Conservation (phyloP, 2,797 vertebrate genomes). For the Anguilla marmorata region DNA sequence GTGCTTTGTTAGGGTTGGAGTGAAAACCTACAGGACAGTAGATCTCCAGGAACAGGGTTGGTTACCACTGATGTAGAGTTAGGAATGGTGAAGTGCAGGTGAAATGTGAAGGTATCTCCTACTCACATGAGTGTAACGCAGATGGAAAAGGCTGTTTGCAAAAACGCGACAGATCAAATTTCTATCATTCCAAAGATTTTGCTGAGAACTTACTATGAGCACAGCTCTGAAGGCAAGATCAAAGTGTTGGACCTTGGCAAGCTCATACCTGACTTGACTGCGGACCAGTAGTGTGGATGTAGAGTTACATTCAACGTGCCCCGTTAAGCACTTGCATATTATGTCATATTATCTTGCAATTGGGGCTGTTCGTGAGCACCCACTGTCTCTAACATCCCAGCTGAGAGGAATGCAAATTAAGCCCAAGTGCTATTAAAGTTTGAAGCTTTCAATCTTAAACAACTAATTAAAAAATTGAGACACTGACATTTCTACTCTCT, state of each 20-base stretch:
- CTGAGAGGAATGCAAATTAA: conserved; percentile 1
- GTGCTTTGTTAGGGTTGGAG: too few relatives aligned
- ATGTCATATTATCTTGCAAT: background rate
- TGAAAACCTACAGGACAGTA: too few relatives aligned
- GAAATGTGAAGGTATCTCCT: background rate
- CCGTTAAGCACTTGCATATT: background rate
- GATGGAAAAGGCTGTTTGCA: background rate
- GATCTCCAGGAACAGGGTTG: too few relatives aligned
- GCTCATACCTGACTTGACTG: background rate
- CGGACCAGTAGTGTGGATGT: background rate
- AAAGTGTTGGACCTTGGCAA: background rate
- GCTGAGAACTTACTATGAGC: background rate
- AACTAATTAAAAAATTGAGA: conserved; percentile 43
- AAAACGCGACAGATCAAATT: background rate
- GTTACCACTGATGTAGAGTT: background rate
- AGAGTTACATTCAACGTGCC: background rate
- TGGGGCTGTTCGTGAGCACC: background rate
- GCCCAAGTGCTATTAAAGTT: conserved; percentile 25
- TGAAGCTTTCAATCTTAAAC: conserved; percentile 30
- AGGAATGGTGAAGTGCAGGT: background rate
- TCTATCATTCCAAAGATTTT: background rate
- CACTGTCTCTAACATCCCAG: background rate
- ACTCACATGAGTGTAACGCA: background rate
- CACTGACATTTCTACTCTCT: conserved; percentile 34
- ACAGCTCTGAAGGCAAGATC: background rate